Evolutionary conservation across 2,888 invertebrate genomes (phyloP).

Genomic region (Celastrina argiolus): DNA sequence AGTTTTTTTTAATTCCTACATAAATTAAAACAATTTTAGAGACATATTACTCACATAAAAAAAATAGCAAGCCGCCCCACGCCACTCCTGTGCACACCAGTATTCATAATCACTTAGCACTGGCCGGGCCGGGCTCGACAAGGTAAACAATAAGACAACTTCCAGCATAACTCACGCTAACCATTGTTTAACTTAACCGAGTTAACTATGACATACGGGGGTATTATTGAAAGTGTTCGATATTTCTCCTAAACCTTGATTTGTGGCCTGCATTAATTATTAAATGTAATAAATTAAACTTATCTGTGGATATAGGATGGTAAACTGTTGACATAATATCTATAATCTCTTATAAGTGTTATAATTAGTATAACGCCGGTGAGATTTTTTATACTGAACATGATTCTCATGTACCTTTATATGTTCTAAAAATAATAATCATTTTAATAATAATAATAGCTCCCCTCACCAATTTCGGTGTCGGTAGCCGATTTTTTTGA

Average conservation of each 20-base stretch:
- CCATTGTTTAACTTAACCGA: conserved; percentile 51
- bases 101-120: conserved; percentile 78
- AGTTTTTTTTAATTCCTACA: too few relatives aligned
- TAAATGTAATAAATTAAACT: not conserved
- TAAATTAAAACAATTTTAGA: too few relatives aligned
- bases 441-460: too few relatives aligned
- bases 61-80: conserved; percentile 41
- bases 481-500: too few relatives aligned
- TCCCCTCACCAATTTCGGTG: too few relatives aligned
- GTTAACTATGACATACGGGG: conserved; percentile 48
- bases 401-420: too few relatives aligned
- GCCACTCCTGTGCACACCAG: conserved; percentile 43
- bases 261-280: not conserved
- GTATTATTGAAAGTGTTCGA: conserved; percentile 39
- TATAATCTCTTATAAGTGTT: too few relatives aligned
- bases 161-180: conserved; percentile 68
- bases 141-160: conserved; percentile 78
- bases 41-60: not conserved
- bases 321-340: too few relatives aligned
- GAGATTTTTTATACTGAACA: too few relatives aligned
- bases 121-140: conserved; percentile 71
- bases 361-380: too few relatives aligned
- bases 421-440: too few relatives aligned
- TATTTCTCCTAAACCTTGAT: conserved; percentile 1
- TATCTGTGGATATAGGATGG: not conserved